Evolutionary conservation across 1,140 invertebrate species (phyloP), one percentile per base, ranked within the genome.

Genomic region (Conus ventricosus): DNA sequence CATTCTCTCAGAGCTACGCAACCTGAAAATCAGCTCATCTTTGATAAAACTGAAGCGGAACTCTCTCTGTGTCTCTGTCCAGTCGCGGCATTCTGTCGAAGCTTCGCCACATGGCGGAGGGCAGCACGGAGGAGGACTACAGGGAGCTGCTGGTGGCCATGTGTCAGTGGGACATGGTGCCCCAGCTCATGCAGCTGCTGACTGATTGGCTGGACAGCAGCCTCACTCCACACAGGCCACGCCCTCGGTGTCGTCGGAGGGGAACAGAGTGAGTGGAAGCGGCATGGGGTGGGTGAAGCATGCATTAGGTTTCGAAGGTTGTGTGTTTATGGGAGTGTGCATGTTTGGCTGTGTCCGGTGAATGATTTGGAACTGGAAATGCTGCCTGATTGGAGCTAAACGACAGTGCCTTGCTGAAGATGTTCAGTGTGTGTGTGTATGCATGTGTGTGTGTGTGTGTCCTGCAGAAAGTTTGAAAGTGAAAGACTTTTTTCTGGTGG

Each of bases 161-260:
- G 87, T 94, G 93, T 90, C 91, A 88, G 75, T 94, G 93, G 93
- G 90, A 89, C 39, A 92, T 92, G 86, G 82, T 87, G 39, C 84
- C 67, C 0, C 91, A 93, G 67, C 84, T 94, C 15, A 78, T 93
- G 80, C 91, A 92, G 25, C 89, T 93, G 54, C 86, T 93, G 54
- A 83, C 88, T 55, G 92, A 93, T 39, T 94, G 92, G 93, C 86
- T 93, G 51, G 84, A 89, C 51, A 84, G 71, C 25, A 55, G 63
- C 53, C 80, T 88, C 82, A 90, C 54, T 6, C 83, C 23, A 11
- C 17, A 3, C 67, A 71, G 15, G 67, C 11, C 67, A 20, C 20
- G n/a, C 39, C 39, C 82, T 27, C 27, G 39, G 20, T 54, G 54
- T 11, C 10, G 75, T 23, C 75, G 0, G 57, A 60, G 57, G 15